Conservation (phyloP, 2,113 vertebrate genomes). For the Columba livia region DNA sequence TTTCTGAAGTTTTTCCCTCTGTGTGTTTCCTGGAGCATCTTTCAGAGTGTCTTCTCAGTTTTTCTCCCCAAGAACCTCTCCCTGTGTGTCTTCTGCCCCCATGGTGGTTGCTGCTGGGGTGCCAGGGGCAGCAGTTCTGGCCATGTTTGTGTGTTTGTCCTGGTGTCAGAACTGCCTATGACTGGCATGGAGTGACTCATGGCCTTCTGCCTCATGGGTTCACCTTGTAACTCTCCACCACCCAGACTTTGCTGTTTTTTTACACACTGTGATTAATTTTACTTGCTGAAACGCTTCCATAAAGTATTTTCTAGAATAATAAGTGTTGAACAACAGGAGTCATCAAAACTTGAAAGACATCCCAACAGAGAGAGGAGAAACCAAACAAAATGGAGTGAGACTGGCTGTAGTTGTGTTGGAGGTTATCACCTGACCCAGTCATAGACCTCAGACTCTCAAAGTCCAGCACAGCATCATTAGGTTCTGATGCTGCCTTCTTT, state of each 20-base stretch:
- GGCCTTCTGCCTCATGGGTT: neutral
- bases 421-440: neutral
- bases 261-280: neutral
- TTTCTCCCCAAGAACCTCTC: neutral
- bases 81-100: fast-evolving
- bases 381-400: neutral
- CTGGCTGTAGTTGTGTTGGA: neutral
- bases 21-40: neutral
- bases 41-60: neutral
- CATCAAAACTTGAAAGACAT: neutral
- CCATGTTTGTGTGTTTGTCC: neutral
- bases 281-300: neutral
- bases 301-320: neutral
- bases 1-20: neutral
- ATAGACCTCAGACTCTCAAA: neutral
- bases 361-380: neutral
- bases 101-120: neutral
- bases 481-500: neutral
- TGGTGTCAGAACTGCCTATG: neutral
- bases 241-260: neutral
- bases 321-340: neutral
- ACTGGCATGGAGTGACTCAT: fast-evolving
- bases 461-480: neutral
- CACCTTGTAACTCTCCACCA: neutral
- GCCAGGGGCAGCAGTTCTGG: neutral